Percentiles rank a stretch among this genome's conserved stretches.
Conservation (phyloP, 1,140 invertebrate species). For the Drosophila triauraria region DNA sequence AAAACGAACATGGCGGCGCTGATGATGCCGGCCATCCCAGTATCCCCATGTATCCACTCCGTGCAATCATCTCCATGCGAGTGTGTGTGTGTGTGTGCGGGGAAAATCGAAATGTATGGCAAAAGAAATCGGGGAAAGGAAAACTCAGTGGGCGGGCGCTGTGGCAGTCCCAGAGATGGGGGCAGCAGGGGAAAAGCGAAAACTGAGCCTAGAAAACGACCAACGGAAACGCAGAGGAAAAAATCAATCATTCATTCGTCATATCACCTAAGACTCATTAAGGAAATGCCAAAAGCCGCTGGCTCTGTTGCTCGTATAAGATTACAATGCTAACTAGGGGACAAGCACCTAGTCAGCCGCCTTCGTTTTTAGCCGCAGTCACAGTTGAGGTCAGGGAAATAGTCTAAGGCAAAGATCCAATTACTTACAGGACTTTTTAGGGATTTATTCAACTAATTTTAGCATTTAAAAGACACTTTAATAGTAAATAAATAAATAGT, state of each 20-base stretch:
- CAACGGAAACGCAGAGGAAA: conserved; percentile 57
- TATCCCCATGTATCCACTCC: conserved; percentile 35
- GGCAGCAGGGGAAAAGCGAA: conserved; percentile 5
- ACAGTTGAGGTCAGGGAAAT: not conserved
- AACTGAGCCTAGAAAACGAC: conserved; percentile 22
- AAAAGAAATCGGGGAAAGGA: conserved; percentile 72
- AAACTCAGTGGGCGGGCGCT: conserved; percentile 26
- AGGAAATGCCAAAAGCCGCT: conserved; percentile 62
- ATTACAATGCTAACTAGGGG: conserved; percentile 47
- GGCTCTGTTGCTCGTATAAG: conserved; percentile 30
- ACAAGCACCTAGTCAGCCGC: not conserved
- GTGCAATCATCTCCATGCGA: conserved; percentile 23
- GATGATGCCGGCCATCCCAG: conserved; percentile 37
- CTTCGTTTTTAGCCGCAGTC: not conserved
- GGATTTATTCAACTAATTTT: too few relatives aligned
- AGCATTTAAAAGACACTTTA: too few relatives aligned
- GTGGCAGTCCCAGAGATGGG: not conserved
- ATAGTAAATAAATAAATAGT: too few relatives aligned
- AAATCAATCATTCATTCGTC: conserved; percentile 81
- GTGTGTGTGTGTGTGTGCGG: conserved; percentile 29
- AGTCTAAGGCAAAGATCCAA: not conserved
- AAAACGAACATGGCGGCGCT: conserved; percentile 66
- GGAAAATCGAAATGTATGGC: conserved; percentile 70
- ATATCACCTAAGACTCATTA: conserved; percentile 80
- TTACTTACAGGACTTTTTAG: too few relatives aligned